Evolutionary conservation across 2,113 vertebrate species (phyloP).

Genomic region (Oenanthe melanoleuca): DNA sequence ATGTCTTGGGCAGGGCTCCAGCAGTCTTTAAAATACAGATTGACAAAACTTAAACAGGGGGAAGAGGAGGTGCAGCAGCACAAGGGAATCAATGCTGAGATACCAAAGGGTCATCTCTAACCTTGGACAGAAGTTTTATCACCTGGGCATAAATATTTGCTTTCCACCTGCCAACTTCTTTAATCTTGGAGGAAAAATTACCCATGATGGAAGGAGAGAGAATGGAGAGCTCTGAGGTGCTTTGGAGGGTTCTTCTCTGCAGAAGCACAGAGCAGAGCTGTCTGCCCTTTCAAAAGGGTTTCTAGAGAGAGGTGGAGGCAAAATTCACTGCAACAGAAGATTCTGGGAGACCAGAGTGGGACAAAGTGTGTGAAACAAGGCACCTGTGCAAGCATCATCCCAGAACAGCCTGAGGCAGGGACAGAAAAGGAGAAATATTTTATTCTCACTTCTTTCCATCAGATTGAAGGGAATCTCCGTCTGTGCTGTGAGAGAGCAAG

Average conservation of each 20-base stretch:
- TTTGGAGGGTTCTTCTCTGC: background rate
- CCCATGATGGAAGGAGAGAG: background rate
- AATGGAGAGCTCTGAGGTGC: background rate
- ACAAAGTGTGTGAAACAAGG: accelerated
- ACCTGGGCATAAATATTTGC: background rate
- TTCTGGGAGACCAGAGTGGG: background rate
- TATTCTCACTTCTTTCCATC: background rate
- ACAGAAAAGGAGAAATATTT: background rate
- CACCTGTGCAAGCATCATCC: background rate
- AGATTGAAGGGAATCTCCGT: background rate
- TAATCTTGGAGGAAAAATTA: background rate
- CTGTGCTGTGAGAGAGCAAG: background rate
- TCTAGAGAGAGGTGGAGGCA: background rate
- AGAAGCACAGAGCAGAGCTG: background rate
- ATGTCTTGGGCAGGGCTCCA: background rate
- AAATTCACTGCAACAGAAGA: background rate
- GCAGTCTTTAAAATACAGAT: background rate
- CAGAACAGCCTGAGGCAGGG: background rate
- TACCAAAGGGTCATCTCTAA: background rate
- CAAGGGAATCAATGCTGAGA: background rate
- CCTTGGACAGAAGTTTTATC: background rate
- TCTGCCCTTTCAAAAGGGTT: background rate
- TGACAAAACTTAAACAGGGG: background rate
- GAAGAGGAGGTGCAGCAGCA: background rate
- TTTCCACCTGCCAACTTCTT: background rate